Conservation (phyloP, 2,797 vertebrate genomes). For the Sebastes matsubarae region DNA sequence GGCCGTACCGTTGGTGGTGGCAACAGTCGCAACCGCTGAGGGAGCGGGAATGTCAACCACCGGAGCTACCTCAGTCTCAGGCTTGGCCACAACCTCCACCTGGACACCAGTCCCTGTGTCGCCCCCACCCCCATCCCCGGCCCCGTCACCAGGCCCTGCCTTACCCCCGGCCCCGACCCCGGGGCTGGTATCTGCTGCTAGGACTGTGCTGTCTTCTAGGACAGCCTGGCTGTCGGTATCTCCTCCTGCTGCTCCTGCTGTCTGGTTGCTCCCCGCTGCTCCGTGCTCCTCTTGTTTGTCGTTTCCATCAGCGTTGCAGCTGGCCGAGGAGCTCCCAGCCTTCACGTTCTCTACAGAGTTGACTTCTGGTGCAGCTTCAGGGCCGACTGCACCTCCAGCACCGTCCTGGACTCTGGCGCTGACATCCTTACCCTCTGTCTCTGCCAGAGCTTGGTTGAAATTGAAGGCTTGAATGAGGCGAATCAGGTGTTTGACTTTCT, state of each 20-base stretch:
- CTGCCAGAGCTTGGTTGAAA: slow-evolving; percentile 89
- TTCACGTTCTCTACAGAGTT: slow-evolving; percentile 36
- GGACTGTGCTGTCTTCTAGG: neutral
- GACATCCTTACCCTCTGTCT: slow-evolving; percentile 66
- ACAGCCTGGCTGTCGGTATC: neutral
- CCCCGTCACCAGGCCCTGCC: neutral
- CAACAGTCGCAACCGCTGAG: neutral
- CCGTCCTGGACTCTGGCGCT: slow-evolving; percentile 40
- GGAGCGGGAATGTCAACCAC: slow-evolving; percentile 39
- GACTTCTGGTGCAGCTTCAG: slow-evolving; percentile 22
- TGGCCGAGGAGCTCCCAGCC: neutral
- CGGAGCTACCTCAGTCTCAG: slow-evolving; percentile 45
- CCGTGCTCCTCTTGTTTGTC: slow-evolving; percentile 13
- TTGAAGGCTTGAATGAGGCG: slow-evolving; percentile 97
- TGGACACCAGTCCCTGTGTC: slow-evolving; percentile 32
- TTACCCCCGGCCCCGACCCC: neutral
- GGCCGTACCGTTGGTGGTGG: slow-evolving; percentile 70
- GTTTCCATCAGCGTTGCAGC: neutral
- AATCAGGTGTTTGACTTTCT: slow-evolving; percentile 96
- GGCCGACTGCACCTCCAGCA: neutral
- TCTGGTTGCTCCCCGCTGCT: neutral
- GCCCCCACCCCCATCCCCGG: neutral
- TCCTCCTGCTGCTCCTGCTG: neutral
- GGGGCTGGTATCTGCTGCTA: slow-evolving; percentile 17
- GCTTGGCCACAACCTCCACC: slow-evolving; percentile 37